These are phyloP conservation scores for Trematocara zebra DNA, from an alignment of 2,113 vertebrate genomes.

Conservation along the genomic window DNA sequence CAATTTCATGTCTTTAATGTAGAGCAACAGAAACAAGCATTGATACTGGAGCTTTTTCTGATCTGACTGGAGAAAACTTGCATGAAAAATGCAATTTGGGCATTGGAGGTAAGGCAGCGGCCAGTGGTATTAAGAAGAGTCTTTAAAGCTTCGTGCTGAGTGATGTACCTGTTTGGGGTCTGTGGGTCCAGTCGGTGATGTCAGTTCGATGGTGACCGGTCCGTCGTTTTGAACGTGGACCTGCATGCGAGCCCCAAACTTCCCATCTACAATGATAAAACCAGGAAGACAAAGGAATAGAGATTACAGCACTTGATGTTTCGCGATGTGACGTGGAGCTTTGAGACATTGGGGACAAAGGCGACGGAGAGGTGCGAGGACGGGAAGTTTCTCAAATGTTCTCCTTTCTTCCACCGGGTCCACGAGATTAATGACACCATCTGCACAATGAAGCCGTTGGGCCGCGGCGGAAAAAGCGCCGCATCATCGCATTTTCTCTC, in stretches of 20 bases:
- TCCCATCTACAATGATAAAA: conserved; percentile 78
- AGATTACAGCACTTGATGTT: neutral
- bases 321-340: neutral
- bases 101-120: neutral
- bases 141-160: neutral
- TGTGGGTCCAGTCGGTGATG: conserved; percentile 75
- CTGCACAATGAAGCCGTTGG: conserved; percentile 35
- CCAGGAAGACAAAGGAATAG: neutral
- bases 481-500: conserved; percentile 48
- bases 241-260: conserved; percentile 93
- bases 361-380: neutral
- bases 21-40: neutral
- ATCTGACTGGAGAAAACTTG: neutral
- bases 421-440: conserved; percentile 57
- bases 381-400: conserved; percentile 39
- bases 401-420: conserved; percentile 23
- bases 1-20: neutral
- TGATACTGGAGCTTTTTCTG: neutral
- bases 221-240: conserved; percentile 96
- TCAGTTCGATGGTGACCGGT: conserved; percentile 90
- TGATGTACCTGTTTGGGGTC: conserved; percentile 85
- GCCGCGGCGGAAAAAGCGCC: neutral
- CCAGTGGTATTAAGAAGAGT: neutral
- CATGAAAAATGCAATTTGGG: neutral
- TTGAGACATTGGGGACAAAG: conserved; percentile 20